Evolutionary conservation across 2,797 vertebrate genomes (phyloP).

Genomic region (Gymnocypris eckloni): DNA sequence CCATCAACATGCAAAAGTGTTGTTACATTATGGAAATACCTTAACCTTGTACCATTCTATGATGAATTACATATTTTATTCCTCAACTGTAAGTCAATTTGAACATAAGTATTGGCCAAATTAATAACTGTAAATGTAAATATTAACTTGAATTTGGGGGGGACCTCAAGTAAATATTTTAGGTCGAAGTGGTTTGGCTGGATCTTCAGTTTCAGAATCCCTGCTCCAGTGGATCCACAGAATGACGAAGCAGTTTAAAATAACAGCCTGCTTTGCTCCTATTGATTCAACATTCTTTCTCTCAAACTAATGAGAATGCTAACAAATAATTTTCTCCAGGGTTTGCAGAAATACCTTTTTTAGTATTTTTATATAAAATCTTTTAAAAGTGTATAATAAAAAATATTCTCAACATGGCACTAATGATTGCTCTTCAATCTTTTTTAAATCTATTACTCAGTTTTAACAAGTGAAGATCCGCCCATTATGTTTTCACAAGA

Average conservation of each 20-base stretch:
- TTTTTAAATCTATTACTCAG: background rate
- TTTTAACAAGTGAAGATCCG: background rate
- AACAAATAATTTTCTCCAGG: background rate
- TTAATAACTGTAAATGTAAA: too few species aligned
- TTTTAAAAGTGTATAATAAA: background rate
- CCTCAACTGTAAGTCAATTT: too few species aligned
- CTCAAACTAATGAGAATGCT: background rate
- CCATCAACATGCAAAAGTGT: background rate
- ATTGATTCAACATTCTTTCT: background rate
- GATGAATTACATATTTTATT: too few species aligned
- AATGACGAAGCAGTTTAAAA: background rate
- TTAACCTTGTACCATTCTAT: too few species aligned
- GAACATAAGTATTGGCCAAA: too few species aligned
- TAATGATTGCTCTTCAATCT: background rate
- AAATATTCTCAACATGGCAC: background rate
- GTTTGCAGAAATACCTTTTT: background rate
- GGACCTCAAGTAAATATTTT: background rate
- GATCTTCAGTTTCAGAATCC: background rate
- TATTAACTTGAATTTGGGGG: too few species aligned
- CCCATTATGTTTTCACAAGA: background rate
- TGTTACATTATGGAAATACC: background rate
- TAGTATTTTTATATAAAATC: background rate
- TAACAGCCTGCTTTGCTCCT: background rate
- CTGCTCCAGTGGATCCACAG: background rate
- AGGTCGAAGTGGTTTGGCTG: background rate